Evolutionary conservation across 1,140 invertebrate species (phyloP), one percentile per base, ranked within the genome.

Genomic region (Macrosteles quadrilineatus): DNA sequence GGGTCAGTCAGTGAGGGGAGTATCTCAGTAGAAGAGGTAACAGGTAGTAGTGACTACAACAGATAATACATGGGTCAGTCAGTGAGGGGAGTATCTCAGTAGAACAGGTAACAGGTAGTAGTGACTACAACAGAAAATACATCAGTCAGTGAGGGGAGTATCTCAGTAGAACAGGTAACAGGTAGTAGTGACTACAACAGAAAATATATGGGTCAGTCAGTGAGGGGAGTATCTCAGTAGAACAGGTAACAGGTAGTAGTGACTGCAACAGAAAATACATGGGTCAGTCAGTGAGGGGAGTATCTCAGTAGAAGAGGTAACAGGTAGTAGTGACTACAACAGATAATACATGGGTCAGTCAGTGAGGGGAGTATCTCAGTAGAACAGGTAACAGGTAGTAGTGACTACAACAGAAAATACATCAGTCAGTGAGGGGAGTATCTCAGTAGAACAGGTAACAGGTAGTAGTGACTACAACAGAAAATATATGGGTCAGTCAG

Each of bases 151-250:
- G n/a, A n/a, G n/a, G n/a, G n/a, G n/a, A n/a, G n/a, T n/a, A n/a
- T n/a, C n/a, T n/a, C n/a, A n/a, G n/a, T n/a, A n/a, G n/a, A n/a
- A n/a, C n/a, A n/a, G n/a, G n/a, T n/a, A n/a, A n/a, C n/a, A n/a
- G n/a, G n/a, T n/a, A n/a, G n/a, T 25, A 59, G 23, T n/a, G 55
- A 59, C 55, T 59, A 25, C 25, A 59, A 59, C 55, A 25, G 11
- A n/a, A 59, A 6, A 59, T 27, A 29, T 6, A 30, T 9, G n/a
- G n/a, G n/a, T n/a, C n/a, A n/a, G n/a, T n/a, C n/a, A n/a, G n/a
- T n/a, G n/a, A n/a, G n/a, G n/a, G 4, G 47, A 40, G 36, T 40
- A 40, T 40, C n/a, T n/a, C n/a, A n/a, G n/a, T n/a, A n/a, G n/a
- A n/a, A n/a, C n/a, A n/a, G n/a, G 36, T 6, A 40, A 9, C 36